Base-by-base conservation (phyloP, 2,797 vertebrate genomes). In the Tragopan temminckii region DNA sequence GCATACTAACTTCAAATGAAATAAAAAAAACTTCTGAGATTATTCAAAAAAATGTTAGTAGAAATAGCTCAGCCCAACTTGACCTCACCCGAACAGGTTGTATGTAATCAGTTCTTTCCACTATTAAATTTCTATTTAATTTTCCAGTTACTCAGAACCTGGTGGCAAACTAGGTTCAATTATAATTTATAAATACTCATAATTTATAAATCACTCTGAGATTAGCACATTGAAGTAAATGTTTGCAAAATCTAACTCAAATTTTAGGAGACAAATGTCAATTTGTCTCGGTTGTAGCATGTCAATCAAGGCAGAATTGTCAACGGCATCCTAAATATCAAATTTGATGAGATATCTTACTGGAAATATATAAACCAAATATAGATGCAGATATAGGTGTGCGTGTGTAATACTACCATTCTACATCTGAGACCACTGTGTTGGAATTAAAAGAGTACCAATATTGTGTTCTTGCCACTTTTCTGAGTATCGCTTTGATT, bases 81-180 rank as follows among this genome's bases (percentile, higher is more conserved):
- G 21, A 21, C 3, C 8, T 14, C 3, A 1, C 4, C 6, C 12
- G 6, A 42, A 18, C 17, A 53, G 16, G 23, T 5, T 57, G 6
- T 33, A 24, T 79, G 13, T 20, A 35, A 48, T 76, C 12, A 81
- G 5, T 1, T 71, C 3, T 61, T 53, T 27, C 7, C 9, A 24
- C 7, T 57, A 13, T 0, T 57, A 8, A 64, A 20, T 63, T 62
- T 29, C 18, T 57, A 21, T 48, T 50, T 25, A 27, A 15, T 27
- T 50, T 79, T 68, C 18, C 6, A 0, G 10, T 82, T 76, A 58
- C 8, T 48, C 16, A n/a, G 18, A 80, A 9, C 4, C 11, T 61
- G 24, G 3, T 48, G 27, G 40, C 29, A 53, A 53, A 29, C 52
- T 29, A 53, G 18, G 25, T 52, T 50, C 14, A 29, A 27, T 27